Evolutionary conservation across 2,888 invertebrate species (phyloP), one percentile per base, ranked within the genome.

Genomic region (Hydrotaea cyrtoneurina): DNA sequence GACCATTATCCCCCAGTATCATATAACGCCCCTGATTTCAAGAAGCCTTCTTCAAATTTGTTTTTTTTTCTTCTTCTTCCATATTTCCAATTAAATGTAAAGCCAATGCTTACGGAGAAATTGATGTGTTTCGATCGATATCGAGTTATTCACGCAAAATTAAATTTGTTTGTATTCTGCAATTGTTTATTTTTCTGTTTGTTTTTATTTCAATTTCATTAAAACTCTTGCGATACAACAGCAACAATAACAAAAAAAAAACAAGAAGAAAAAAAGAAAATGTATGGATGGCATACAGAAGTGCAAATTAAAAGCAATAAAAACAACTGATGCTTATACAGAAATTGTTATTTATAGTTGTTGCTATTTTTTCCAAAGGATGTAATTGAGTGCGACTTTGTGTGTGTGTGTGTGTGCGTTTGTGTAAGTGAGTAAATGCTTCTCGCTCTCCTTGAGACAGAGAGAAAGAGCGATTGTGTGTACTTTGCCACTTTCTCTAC

Each of bases 331-430:
- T 78, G 59, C 62, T 71, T 71, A 71, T 72, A 71, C 53, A 59
- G 43, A 71, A 75, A 78, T 71, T 75, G 55, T 79, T 78, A 72
- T 79, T 75, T 69, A 80, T 73, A 80, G 73, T 78, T 84, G 59
- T 62, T 81, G 78, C 21, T 77, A n/a, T 26, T 69, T 66, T 55
- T 15, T 80, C 31, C 31, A 36, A 53, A 10, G 43, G 39, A 23
- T 72, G 23, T 73, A 50, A 50, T 50, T 50, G 50, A 50, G 50
- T 50, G n/a, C n/a, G 15, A 43, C 2, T 43, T 13, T 43, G 15
- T n/a, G 15, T 50, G n/a, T 7, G 50, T 43, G 43, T 43, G 43
- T 43, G 11, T 43, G 43, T 43, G 43, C 10, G 43, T 59, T 1
- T 4, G 31, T 31, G 31, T 7, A 7, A 31, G 31, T 31, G 31